Evolutionary conservation across 2,113 vertebrate genomes (phyloP).

Genomic region (Oryctolagus cuniculus): mOryCun1.1 NC_091439.1:121253001-121253500

Average conservation of each 20-base stretch:
- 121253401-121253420: neutral
- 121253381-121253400: neutral
- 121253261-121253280: neutral
- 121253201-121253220: neutral
- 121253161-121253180: neutral
- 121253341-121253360: neutral
- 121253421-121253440: neutral
- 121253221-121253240: neutral
- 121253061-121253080: conserved; percentile 64
- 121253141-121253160: conserved; percentile 25
- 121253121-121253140: neutral
- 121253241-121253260: neutral
- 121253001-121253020: conserved; percentile 44
- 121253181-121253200: neutral
- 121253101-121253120: neutral
- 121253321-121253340: neutral
- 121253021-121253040: conserved; percentile 63
- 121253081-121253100: neutral
- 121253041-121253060: conserved; percentile 10
- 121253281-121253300: neutral
- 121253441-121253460: neutral
- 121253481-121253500: neutral
- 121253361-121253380: neutral
- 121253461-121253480: neutral
- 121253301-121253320: neutral